Evolutionary conservation across 2,113 vertebrate genomes (phyloP).

Genomic region (Thunnus maccoyii): DNA sequence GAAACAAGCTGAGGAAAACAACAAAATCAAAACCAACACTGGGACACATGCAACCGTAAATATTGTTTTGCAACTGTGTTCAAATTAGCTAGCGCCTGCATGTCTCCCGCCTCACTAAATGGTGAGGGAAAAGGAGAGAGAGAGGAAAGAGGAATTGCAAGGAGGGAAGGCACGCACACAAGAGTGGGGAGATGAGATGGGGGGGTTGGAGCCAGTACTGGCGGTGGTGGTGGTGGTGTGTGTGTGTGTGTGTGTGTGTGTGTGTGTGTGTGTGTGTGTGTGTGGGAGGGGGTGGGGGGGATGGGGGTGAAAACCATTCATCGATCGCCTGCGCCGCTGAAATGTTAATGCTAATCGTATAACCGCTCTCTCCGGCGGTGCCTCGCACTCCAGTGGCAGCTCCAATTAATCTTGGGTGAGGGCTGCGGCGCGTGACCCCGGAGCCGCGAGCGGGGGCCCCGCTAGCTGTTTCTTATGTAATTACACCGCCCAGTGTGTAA

Average conservation of each 20-base stretch:
- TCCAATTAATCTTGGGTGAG: conserved; percentile 99
- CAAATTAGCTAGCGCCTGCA: conserved; percentile 87
- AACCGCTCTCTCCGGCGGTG: conserved; percentile 88
- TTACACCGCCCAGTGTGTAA: conserved; percentile 97
- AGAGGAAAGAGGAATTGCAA: conserved; percentile 45
- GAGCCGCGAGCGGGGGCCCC: conserved; percentile 89
- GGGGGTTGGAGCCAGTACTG: conserved; percentile 35
- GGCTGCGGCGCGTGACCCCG: conserved; percentile 91
- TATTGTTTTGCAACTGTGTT: conserved; percentile 84
- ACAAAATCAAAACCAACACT: conserved; percentile 75
- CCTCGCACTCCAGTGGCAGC: conserved; percentile 92
- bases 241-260: background rate
- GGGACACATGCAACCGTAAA: conserved; percentile 73
- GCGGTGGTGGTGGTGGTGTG: background rate
- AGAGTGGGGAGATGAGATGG: conserved; percentile 56
- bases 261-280: background rate
- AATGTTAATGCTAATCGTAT: conserved; percentile 97
- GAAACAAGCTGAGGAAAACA: conserved; percentile 74
- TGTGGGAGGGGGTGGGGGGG: background rate
- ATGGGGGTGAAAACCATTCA: conserved; percentile 75
- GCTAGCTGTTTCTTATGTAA: conserved; percentile 97
- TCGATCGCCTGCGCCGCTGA: conserved; percentile 90
- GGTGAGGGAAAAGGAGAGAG: conserved; percentile 59
- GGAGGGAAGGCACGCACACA: conserved; percentile 49
- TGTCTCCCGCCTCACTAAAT: conserved; percentile 80